A percentile compares a stretch with the other conserved stretches of the same genome.
These are phyloP conservation scores for Platycnemis pennipes DNA, from an alignment of 2,888 invertebrate genomes.

Conservation along the genomic window DNA sequence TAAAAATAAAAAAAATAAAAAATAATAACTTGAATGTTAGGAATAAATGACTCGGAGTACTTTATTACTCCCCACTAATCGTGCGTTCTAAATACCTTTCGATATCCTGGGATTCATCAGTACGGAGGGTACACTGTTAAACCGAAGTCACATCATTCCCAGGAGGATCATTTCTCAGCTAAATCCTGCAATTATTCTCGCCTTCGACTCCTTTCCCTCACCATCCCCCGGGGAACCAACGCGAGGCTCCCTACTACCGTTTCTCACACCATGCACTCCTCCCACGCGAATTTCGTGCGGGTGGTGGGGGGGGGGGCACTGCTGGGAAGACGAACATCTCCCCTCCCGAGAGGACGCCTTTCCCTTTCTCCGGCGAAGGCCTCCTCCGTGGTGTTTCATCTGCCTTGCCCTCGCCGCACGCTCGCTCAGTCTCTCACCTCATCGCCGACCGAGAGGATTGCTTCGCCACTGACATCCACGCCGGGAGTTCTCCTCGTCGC, in stretches of 20 bases:
- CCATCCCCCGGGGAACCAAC: background rate
- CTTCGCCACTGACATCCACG: background rate
- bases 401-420: slow-evolving; percentile 18
- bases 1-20: no score
- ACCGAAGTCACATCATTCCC: no score
- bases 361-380: slow-evolving; percentile 39
- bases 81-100: no score
- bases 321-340: background rate
- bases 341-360: background rate
- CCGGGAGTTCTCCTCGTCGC: background rate
- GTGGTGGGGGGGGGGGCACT: slow-evolving; percentile 7
- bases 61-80: no score
- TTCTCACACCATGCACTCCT: slow-evolving; percentile 14
- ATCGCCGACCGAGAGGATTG: slow-evolving; percentile 59
- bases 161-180: background rate
- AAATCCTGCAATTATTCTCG: background rate
- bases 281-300: slow-evolving; percentile 3
- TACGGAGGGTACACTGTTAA: no score
- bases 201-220: background rate
- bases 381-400: slow-evolving; percentile 21
- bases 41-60: no score
- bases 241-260: background rate
- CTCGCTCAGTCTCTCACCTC: slow-evolving; percentile 39
- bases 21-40: no score
- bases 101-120: no score